A percentile compares a stretch with the other conserved stretches of the same genome.
Evolutionary conservation across 2,113 vertebrate genomes (phyloP).

Genomic region (Cavia porcellus): DNA sequence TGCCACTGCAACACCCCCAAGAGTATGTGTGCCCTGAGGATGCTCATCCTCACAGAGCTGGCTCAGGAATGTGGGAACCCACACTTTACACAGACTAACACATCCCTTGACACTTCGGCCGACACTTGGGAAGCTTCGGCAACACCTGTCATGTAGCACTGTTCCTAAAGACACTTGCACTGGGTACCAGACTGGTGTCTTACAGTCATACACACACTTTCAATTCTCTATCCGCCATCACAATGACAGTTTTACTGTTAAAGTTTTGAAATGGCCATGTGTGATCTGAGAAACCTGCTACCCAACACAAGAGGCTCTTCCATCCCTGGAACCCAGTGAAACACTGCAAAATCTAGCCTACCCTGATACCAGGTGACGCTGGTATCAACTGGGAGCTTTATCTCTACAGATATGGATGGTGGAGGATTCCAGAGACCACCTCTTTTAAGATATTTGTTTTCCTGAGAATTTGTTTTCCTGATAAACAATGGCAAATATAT

Average conservation of each 20-base stretch:
- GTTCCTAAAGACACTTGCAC: background rate
- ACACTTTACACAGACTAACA: background rate
- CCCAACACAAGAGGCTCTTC: background rate
- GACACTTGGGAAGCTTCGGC: background rate
- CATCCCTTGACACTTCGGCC: background rate
- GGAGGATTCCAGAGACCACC: background rate
- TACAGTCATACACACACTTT: background rate
- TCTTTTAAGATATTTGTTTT: background rate
- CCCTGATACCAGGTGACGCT: background rate
- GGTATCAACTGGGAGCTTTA: background rate
- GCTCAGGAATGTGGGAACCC: background rate
- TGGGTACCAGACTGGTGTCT: background rate
- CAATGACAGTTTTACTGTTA: background rate
- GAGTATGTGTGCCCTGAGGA: rapidly evolving
- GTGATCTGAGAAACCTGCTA: background rate
- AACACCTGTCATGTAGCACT: background rate
- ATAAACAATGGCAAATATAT: no score
- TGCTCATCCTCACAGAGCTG: background rate
- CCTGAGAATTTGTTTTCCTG: no score
- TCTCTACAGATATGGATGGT: background rate
- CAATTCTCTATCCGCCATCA: background rate
- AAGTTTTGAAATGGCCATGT: slow-evolving; percentile 21
- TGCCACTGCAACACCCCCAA: background rate
- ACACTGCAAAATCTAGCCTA: background rate
- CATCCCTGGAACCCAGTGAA: background rate